Evolutionary conservation across 92 coral and sea anemone genomes (phyloP).

Genomic region (Actinostola sp.): DNA sequence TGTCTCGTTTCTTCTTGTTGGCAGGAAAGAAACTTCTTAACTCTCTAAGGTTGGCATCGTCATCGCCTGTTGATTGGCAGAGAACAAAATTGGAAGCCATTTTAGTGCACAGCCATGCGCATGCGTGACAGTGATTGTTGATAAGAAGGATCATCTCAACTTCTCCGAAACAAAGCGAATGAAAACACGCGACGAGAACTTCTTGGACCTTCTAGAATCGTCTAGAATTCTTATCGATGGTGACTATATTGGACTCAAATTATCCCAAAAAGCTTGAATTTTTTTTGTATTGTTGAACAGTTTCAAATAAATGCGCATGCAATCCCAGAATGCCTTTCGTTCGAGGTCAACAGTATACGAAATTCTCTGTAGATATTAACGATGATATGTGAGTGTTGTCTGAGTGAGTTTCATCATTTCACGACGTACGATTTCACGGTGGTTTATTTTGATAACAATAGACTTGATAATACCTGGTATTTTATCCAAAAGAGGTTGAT

Average conservation of each 20-base stretch:
- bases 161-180: slow-evolving; percentile 42
- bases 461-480: too few species aligned
- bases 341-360: slow-evolving; percentile 55
- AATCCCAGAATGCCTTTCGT: slow-evolving; percentile 25
- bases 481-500: too few species aligned
- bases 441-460: too few species aligned
- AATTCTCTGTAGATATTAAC: slow-evolving; percentile 30
- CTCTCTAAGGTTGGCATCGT: slow-evolving; percentile 68
- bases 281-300: too few species aligned
- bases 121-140: slow-evolving; percentile 53
- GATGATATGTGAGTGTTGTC: slow-evolving; percentile 16
- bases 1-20: slow-evolving; percentile 18
- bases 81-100: slow-evolving; percentile 55
- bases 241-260: too few species aligned
- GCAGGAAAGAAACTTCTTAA: slow-evolving; percentile 76
- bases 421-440: too few species aligned
- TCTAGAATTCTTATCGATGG: too few species aligned
- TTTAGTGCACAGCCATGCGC: slow-evolving; percentile 56
- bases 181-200: slow-evolving; percentile 11
- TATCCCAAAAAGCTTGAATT: too few species aligned
- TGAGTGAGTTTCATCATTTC: not conserved
- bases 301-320: slow-evolving; percentile 28
- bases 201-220: not conserved
- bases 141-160: slow-evolving; percentile 76
- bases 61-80: slow-evolving; percentile 79